Evolutionary conservation across 2,113 vertebrate species (phyloP), one percentile per base, ranked within the genome.

Genomic region (Alligator mississippiensis): DNA sequence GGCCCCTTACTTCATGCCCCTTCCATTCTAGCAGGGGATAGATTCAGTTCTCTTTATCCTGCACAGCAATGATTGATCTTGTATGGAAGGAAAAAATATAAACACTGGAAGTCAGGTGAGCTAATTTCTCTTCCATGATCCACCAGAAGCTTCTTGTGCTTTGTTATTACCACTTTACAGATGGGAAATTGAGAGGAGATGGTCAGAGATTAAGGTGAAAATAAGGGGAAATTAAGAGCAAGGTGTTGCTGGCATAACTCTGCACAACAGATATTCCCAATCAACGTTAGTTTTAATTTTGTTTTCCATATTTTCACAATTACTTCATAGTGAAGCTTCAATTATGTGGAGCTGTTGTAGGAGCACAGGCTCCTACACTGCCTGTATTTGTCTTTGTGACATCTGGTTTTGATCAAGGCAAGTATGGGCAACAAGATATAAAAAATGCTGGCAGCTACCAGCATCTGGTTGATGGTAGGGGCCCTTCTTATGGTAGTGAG

Each of bases 331-430:
- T n/a, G 63, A 9, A 47, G 6, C 18, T 27, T n/a, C 21, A 27
- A 63, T 58, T 28, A 22, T 28, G 22, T 58, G 59, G 21, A 27
- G 27, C 15, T 2, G 34, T 80, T 8, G 2, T 60, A 13, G 64
- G 59, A 68, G 55, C 47, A 80, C 28, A 4, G 16, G 27, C 57
- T 84, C 30, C 57, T 72, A 55, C 34, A 47, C 66, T 8, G 59
- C 58, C 58, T 77, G 55, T 55, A 1, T 80, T 58, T 88, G 80
- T 28, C 10, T 60, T 68, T 22, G 57, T 16, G 2, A 63, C 79
- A 17, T 87, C 27, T 64, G 1, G 22, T n/a, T 38, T 85, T 62
- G 63, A 24, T 76, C 0, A 0, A 11, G 19, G 24, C 24, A 7
- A 54, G 66, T 38, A 57, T 80, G 55, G 5, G 9, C 22, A 70